Percentiles rank a stretch among this genome's conserved stretches.
Conservation (phyloP, 2,888 invertebrate species). For the Leucozona laternaria region DNA sequence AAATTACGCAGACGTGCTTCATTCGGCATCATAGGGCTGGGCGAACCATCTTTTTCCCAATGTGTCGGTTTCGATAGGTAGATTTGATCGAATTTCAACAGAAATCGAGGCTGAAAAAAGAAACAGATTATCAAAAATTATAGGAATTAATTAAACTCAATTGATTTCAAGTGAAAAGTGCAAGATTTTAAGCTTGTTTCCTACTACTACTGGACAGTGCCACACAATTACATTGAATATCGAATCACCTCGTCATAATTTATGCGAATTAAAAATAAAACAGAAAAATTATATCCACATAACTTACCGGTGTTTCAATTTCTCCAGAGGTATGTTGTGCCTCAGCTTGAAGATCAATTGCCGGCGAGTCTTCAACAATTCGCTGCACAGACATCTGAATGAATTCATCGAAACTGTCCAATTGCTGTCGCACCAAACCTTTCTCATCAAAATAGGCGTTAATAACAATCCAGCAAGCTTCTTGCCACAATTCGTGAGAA, state of each 20-base stretch:
- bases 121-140: background rate
- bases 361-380: slow-evolving; percentile 99
- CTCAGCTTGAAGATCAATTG: slow-evolving; percentile 98
- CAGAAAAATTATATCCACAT: background rate
- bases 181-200: too few relatives aligned
- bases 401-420: slow-evolving; percentile 99
- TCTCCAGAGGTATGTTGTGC: slow-evolving; percentile 98
- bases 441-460: slow-evolving; percentile 99
- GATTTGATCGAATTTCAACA: slow-evolving; percentile 99
- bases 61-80: slow-evolving; percentile 99
- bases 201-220: too few relatives aligned
- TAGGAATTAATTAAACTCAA: background rate
- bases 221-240: too few relatives aligned
- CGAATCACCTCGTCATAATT: too few relatives aligned
- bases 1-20: slow-evolving; percentile 98
- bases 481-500: slow-evolving; percentile 99
- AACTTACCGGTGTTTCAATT: slow-evolving; percentile 91
- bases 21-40: slow-evolving; percentile 99
- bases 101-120: slow-evolving; percentile 89
- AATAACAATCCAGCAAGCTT: slow-evolving; percentile 99
- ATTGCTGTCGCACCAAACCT: slow-evolving; percentile 98
- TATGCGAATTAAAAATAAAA: too few relatives aligned
- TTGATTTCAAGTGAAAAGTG: too few relatives aligned
- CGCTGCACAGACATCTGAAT: slow-evolving; percentile 99
- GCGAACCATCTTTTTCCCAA: slow-evolving; percentile 99